Evolutionary conservation across 2,888 invertebrate genomes (phyloP).

Genomic region (Sthenelais limicola): DNA sequence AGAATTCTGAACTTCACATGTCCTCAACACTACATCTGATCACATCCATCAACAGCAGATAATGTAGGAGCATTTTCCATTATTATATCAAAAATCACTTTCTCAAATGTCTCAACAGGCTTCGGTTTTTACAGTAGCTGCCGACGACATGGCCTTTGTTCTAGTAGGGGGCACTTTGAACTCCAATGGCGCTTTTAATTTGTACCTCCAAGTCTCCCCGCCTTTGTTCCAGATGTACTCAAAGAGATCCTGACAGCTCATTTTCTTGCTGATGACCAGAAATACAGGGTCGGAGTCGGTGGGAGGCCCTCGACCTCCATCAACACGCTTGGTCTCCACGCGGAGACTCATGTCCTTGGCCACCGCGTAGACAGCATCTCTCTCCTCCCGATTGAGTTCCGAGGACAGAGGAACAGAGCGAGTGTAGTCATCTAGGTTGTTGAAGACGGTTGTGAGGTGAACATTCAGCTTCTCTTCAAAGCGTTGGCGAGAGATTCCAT

Average conservation of each 20-base stretch:
- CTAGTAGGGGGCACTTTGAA: too few relatives aligned
- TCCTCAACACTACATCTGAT: too few relatives aligned
- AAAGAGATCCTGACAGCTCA: neutral
- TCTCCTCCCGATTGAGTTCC: neutral
- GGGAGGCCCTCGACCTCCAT: neutral
- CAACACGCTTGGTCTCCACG: constrained; percentile 8
- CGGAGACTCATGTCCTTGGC: constrained; percentile 5
- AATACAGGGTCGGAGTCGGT: neutral
- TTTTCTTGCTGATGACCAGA: constrained; percentile 15
- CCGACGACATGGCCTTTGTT: too few relatives aligned
- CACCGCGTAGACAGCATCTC: constrained; percentile 1
- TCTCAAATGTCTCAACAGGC: too few relatives aligned
- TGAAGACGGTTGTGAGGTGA: neutral
- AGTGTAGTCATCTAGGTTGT: neutral
- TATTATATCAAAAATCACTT: too few relatives aligned
- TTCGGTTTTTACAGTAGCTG: too few relatives aligned
- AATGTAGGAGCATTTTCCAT: too few relatives aligned
- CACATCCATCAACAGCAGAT: too few relatives aligned
- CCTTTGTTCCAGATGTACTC: constrained; percentile 32
- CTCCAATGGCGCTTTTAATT: neutral
- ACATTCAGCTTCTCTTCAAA: neutral
- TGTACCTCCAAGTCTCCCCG: constrained; percentile 24
- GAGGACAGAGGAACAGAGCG: neutral
- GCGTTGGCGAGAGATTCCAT: neutral
- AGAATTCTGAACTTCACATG: too few relatives aligned